These are phyloP conservation scores for Lepus americanus DNA, from an alignment of 2,113 vertebrate genomes.

Conservation along the genomic window DNA sequence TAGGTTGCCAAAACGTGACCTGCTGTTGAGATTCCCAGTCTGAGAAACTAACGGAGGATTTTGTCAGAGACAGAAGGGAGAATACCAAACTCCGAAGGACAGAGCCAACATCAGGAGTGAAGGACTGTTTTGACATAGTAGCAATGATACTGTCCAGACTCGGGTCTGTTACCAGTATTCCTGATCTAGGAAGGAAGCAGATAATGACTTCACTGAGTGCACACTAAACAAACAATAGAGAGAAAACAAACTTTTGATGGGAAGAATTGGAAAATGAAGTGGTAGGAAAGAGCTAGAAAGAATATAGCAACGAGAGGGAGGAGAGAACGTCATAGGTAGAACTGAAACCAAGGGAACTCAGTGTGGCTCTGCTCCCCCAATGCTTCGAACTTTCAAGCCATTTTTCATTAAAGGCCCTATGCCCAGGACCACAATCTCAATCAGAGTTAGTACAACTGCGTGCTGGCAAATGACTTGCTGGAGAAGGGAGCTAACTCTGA, in stretches of 20 bases:
- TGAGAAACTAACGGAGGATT: neutral
- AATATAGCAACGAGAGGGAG: neutral
- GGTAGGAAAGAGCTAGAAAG: neutral
- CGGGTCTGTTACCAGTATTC: neutral
- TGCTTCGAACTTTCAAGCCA: neutral
- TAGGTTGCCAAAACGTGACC: neutral
- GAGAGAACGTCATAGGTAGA: too few relatives aligned
- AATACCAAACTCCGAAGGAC: neutral
- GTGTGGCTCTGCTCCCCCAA: rapidly evolving
- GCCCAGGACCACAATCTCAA: neutral
- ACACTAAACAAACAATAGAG: neutral
- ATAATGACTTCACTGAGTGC: neutral
- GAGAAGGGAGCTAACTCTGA: neutral
- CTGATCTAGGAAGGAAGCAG: neutral
- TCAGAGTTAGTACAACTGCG: neutral
- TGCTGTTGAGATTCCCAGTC: neutral
- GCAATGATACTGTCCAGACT: neutral
- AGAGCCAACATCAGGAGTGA: neutral
- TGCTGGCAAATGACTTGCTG: neutral
- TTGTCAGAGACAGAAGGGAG: neutral
- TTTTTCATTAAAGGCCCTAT: rapidly evolving
- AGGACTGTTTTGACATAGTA: neutral
- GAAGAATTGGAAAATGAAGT: neutral
- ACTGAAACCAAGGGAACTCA: neutral
- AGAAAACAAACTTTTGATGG: neutral